A percentile compares a stretch with the other conserved stretches of the same genome.
These are phyloP conservation scores for Nesidiocoris tenuis DNA, from an alignment of 2,888 invertebrate species.

Conservation along the genomic window DNA sequence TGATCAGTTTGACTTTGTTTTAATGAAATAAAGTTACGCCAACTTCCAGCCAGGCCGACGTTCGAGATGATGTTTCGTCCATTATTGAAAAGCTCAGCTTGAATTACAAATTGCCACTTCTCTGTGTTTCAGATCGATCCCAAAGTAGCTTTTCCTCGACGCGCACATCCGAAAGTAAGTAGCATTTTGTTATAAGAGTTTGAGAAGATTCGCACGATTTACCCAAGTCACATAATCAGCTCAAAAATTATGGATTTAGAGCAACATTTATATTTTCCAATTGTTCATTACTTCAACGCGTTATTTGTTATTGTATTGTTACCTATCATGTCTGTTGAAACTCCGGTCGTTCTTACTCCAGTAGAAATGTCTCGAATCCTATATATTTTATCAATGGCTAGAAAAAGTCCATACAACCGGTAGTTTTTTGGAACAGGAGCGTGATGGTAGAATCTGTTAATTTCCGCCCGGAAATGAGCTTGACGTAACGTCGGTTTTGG, in stretches of 20 bases:
- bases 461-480: conserved; percentile 47
- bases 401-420: no score
- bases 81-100: no score
- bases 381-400: no score
- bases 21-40: conserved; percentile 50
- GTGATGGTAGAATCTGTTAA: conserved; percentile 45
- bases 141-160: conserved; percentile 99
- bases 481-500: conserved; percentile 37
- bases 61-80: no score
- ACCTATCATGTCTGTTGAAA: no score
- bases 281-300: no score
- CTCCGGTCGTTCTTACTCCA: no score
- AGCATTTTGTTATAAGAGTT: neutral
- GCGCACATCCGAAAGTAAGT: conserved; percentile 98
- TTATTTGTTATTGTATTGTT: no score
- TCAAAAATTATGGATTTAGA: no score
- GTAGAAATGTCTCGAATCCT: no score
- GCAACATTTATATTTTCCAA: no score
- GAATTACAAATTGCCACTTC: no score
- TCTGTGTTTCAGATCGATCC: conserved; percentile 91
- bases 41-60: neutral
- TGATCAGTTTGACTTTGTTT: neutral
- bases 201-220: conserved; percentile 1
- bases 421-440: neutral
- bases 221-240: conserved; percentile 4